Evolutionary conservation across 2,113 vertebrate genomes (phyloP).

Genomic region (Gnathonemus echidnorhynchus): DNA sequence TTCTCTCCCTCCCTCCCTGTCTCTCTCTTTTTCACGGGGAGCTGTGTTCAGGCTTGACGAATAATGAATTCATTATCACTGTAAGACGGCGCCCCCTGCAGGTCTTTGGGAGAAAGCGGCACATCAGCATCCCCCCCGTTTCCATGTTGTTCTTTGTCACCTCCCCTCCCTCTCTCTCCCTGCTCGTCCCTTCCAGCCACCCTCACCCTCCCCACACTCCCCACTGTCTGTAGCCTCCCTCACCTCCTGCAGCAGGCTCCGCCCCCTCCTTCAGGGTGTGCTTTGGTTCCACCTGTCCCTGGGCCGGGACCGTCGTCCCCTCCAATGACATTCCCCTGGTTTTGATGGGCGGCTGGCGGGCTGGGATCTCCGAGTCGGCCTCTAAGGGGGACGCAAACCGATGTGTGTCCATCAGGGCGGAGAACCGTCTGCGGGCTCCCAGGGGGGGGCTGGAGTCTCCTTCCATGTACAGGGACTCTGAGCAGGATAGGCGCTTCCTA

Average conservation of each 20-base stretch:
- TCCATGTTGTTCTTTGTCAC: background rate
- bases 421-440: constrained; percentile 79
- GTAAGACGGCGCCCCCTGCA: background rate
- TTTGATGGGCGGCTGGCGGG: constrained; percentile 50
- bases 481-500: constrained; percentile 83
- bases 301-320: constrained; percentile 48
- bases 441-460: constrained; percentile 81
- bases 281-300: constrained; percentile 54
- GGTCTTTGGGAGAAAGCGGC: background rate
- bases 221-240: constrained; percentile 17
- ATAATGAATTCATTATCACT: constrained; percentile 12
- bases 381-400: constrained; percentile 75
- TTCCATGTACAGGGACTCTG: constrained; percentile 73
- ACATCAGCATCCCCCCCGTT: too few relatives aligned
- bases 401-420: constrained; percentile 80
- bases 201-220: background rate
- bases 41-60: background rate
- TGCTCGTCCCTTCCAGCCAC: background rate
- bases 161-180: background rate
- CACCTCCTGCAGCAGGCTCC: constrained; percentile 52
- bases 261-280: constrained; percentile 45
- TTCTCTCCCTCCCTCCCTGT: background rate
- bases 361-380: constrained; percentile 59
- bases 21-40: background rate
- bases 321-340: constrained; percentile 61